phyloP scores from a whole-genome alignment of 2,888 invertebrate genomes.

The Lasius platythorax region DNA sequence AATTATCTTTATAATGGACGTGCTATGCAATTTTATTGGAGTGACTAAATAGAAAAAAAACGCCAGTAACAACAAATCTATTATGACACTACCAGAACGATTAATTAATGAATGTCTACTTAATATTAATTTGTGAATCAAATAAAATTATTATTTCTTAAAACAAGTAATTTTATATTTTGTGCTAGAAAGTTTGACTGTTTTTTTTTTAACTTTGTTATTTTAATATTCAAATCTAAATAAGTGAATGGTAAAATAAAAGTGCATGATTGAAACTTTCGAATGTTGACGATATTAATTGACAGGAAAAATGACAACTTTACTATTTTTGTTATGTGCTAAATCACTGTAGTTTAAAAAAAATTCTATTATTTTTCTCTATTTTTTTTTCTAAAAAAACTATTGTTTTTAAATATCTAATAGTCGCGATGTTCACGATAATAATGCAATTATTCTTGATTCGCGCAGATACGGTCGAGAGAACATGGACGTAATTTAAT shows the following conservation, averaged over 20 bases:
- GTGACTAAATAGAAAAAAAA: background rate
- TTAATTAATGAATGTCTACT: constrained; percentile 1
- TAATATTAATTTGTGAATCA: background rate
- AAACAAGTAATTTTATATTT: constrained; percentile 10
- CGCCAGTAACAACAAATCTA: constrained; percentile 7
- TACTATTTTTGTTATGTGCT: background rate
- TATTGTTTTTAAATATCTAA: background rate
- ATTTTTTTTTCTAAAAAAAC: background rate
- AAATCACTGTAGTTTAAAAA: background rate
- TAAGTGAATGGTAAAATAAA: background rate
- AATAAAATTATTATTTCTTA: constrained; percentile 5
- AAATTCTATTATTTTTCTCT: background rate
- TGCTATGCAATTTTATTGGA: constrained; percentile 1
- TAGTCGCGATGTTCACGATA: background rate
- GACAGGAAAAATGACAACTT: background rate
- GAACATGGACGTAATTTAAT: constrained; percentile 16
- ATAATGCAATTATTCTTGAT: constrained; percentile 7
- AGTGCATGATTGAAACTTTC: background rate
- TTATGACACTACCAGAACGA: background rate
- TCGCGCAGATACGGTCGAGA: background rate
- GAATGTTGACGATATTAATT: background rate
- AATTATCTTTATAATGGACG: constrained; percentile 26
- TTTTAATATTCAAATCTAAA: background rate
- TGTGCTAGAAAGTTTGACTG: background rate
- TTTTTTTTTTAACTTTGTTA: background rate